Base-by-base conservation (phyloP, 2,888 invertebrate species). In the Biston stratarius region DNA sequence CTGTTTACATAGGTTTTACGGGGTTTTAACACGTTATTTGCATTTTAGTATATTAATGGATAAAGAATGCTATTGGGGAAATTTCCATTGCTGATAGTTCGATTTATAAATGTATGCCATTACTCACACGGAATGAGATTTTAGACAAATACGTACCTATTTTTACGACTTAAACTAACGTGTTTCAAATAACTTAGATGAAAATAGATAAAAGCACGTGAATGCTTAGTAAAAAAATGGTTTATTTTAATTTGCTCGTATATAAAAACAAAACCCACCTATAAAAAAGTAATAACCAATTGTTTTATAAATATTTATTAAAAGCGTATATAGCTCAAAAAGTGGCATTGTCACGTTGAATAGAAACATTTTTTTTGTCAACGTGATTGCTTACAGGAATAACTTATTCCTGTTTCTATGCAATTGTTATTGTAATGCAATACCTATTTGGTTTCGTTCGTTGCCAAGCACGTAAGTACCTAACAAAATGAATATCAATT, bases 1-100 rank as follows among this genome's bases (percentile, higher is more conserved):
- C 72, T 76, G 73, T 77, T 80, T 80, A 77, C 76, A 77, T 73
- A 72, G 67, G 71, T 76, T 80, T 77, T 74, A 80, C 72, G 68
- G 73, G 70, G 74, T 74, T 67, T 74, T 73, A 70, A 73, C 61
- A 69, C 57, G 69, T 70, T 75, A 84, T 83, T 82, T 76, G 78
- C 80, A 78, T 83, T 74, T 73, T 69, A 55, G 70, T 69, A 57
- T 24, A 24, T 58, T 55, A 45, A 70, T 64, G 65, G 70, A 69
- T 67, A 64, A 66, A 47, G 59, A 56, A 70, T 63, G 51, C 65
- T 63, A 67, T 56, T 60, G 11, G 14, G 59, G 64, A 38, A 59
- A 75, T 70, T 73, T 70, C 72, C 71, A 66, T 67, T 60, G 67
- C 67, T 74, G 73, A 73, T 69, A 53, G 67, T 40, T 48, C 51